phyloP scores from a whole-genome alignment of 2,113 vertebrate species.

The Fregetta grallaria region DNA sequence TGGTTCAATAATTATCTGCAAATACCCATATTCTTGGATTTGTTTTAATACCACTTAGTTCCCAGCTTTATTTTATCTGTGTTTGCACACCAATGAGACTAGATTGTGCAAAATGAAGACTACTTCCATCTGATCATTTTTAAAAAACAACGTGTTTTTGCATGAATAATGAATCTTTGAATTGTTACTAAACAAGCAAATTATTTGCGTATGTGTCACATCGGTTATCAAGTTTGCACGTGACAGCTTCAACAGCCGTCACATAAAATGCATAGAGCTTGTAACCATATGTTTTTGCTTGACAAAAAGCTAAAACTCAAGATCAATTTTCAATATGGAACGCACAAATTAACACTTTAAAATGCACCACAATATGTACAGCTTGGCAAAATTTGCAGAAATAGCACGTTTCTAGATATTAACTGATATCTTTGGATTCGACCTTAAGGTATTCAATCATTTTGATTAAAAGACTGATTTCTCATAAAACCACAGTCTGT shows the following conservation, averaged over 20 bases:
- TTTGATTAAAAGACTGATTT: conserved; percentile 99
- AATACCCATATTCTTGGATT: conserved; percentile 82
- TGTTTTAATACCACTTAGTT: conserved; percentile 78
- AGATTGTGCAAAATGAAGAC: conserved; percentile 76
- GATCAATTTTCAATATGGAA: conserved; percentile 86
- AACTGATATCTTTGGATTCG: conserved; percentile 93
- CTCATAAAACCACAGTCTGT: conserved; percentile 91
- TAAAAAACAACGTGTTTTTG: conserved; percentile 75
- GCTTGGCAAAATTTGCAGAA: conserved; percentile 82
- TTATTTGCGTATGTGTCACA: conserved; percentile 83
- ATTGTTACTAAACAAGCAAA: conserved; percentile 86
- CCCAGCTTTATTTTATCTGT: conserved; percentile 80
- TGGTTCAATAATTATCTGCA: conserved; percentile 86
- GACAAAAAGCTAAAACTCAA: conserved; percentile 84
- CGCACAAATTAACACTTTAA: conserved; percentile 86
- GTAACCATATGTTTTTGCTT: conserved; percentile 90
- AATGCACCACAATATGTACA: conserved; percentile 79
- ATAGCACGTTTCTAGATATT: conserved; percentile 81
- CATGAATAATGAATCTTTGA: conserved; percentile 80
- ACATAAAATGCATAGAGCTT: conserved; percentile 82
- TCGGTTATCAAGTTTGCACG: conserved; percentile 84
- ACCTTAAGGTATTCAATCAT: conserved; percentile 97
- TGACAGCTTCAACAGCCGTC: conserved; percentile 87
- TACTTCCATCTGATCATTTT: conserved; percentile 80
- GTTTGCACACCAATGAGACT: conserved; percentile 78